These are phyloP conservation scores for Aplysina aerophoba DNA, from an alignment of 37 sponge, comb jelly and placozoan species.

Conservation along the genomic window DNA sequence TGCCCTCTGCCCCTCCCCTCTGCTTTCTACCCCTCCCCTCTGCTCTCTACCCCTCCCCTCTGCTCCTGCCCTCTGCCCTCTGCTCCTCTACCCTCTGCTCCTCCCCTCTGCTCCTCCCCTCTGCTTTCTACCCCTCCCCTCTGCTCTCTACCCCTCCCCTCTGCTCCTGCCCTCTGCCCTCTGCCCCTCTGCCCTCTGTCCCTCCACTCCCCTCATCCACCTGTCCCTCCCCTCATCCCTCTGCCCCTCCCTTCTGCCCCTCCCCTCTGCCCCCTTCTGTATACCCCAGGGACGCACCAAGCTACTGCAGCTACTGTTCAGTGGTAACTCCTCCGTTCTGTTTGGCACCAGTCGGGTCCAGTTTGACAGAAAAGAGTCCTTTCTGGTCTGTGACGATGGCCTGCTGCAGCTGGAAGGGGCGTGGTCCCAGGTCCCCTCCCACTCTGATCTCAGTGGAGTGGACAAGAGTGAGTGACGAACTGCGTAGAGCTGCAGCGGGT, in stretches of 20 bases:
- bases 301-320: neutral
- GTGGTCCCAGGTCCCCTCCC: neutral
- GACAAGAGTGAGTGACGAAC: conserved; percentile 22
- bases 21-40: neutral
- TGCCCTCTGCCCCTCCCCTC: neutral
- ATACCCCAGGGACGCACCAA: neutral
- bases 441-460: conserved; percentile 10
- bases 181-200: neutral
- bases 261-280: no score
- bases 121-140: neutral
- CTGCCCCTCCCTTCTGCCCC: conserved; percentile 4
- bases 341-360: neutral
- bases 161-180: neutral
- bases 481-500: no score
- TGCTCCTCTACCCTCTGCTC: neutral
- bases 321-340: neutral
- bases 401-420: neutral
- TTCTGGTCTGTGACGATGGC: neutral
- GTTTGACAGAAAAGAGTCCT: conserved; percentile 17
- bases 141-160: neutral
- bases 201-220: neutral
- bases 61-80: neutral
- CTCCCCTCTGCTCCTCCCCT: neutral
- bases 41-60: conserved; percentile 12
- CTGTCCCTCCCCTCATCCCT: neutral